A percentile compares a stretch with the other conserved stretches of the same genome.
Evolutionary conservation across 2,888 invertebrate genomes (phyloP).

Genomic region (Drosophila leonis): DNA sequence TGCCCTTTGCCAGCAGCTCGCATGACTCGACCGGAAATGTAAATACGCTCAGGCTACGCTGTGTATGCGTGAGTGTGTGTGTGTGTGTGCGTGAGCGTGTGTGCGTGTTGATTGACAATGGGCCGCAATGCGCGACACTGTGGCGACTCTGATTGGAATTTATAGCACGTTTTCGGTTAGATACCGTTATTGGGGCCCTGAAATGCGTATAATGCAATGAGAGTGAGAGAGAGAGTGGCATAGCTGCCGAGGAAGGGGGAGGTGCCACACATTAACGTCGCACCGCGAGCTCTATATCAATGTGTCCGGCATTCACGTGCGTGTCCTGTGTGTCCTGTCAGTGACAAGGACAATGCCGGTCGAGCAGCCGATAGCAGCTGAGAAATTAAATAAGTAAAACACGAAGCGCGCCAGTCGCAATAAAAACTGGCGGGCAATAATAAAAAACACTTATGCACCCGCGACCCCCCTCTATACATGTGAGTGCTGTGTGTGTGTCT

Average conservation of each 20-base stretch:
- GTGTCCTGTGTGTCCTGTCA: conserved; percentile 56
- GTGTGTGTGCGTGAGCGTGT: conserved; percentile 23
- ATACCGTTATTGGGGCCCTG: conserved; percentile 47
- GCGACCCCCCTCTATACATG: conserved; percentile 1
- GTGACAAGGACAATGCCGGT: conserved; percentile 62
- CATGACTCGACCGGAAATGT: conserved; percentile 60
- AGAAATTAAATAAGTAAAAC: conserved; percentile 79
- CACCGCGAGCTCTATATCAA: conserved; percentile 37
- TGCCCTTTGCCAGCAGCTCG: conserved; percentile 39
- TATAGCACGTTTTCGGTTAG: conserved; percentile 68
- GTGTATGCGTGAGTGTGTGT: conserved; percentile 12
- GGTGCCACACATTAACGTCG: conserved; percentile 20
- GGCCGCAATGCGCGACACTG: conserved; percentile 44
- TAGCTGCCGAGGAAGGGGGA: neutral
- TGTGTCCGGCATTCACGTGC: conserved; percentile 49
- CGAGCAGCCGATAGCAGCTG: conserved; percentile 33
- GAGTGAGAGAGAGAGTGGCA: neutral
- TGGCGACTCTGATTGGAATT: conserved; percentile 69
- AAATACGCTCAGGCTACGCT: conserved; percentile 47
- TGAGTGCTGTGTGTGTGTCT: conserved; percentile 7
- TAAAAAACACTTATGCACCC: conserved; percentile 45
- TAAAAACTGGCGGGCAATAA: conserved; percentile 67
- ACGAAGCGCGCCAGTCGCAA: conserved; percentile 54
- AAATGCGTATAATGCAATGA: conserved; percentile 45
- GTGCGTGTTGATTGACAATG: conserved; percentile 63